Evolutionary conservation across 2,797 vertebrate species (phyloP), one percentile per base, ranked within the genome.

Genomic region (Gouania willdenowi): DNA sequence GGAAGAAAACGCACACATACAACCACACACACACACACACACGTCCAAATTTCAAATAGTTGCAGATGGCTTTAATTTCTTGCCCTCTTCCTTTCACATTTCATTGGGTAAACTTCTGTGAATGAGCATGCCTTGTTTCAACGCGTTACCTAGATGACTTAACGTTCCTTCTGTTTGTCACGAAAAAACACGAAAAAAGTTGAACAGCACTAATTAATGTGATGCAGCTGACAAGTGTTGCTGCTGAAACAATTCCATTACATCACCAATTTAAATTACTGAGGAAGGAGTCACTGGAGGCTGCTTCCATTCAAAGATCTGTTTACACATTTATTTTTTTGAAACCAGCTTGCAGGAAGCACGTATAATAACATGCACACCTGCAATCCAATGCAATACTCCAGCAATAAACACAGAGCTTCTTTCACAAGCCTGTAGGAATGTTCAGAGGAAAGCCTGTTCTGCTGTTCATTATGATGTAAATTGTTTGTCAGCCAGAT

Each of bases 231-330:
- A 81, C 70, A 57, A 80, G 77, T 70, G 73, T 83, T 83, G 73
- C 80, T 75, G 65, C 73, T 65, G 66, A 79, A 83, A 82, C 64
- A 54, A 77, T 79, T 76, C 75, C 71, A 81, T 83, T 85, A 81
- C 80, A 82, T 83, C 82, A 82, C 72, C 74, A 48, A 66, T 77
- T 81, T 66, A 69, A 74, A 77, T 75, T 60, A 79, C 51, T 29
- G 21, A 43, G 60, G 47, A 70, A 66, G 54, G 44, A 74, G 59
- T 62, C 53, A 76, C 62, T 64, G 73, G 66, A 75, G 76, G 70
- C 63, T 58, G 60, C 65, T 64, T 41, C 56, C 61, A 39, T 42
- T 52, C 43, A 13, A 58, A 65, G n/a, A 60, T 40, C 24, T 60
- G 63, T 76, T 77, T 75, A 66, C 52, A 37, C 44, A 16, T 49